phyloP scores from a whole-genome alignment of 1,140 invertebrate genomes.

The Eueides isabella region DNA sequence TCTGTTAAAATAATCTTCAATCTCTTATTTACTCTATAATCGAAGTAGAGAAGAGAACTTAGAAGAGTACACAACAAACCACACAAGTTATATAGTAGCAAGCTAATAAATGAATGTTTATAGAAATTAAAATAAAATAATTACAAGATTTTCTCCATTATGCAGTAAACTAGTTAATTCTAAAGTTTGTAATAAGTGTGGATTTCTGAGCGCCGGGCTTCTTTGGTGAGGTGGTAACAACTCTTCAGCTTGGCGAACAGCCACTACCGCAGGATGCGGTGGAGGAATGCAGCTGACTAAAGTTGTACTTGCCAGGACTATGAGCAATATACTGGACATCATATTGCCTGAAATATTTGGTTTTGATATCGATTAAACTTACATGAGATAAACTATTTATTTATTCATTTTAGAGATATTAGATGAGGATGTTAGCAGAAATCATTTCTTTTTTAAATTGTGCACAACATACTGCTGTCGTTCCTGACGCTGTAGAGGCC shows the following conservation, averaged over 20 bases:
- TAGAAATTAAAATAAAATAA: neutral
- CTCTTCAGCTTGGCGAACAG: slow-evolving; percentile 71
- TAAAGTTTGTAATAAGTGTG: slow-evolving; percentile 69
- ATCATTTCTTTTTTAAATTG: no score
- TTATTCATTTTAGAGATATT: no score
- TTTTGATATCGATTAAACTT: neutral
- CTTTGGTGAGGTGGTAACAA: slow-evolving; percentile 71
- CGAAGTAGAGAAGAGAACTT: neutral
- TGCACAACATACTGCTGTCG: no score
- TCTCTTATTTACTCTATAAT: no score
- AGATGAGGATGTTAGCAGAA: no score
- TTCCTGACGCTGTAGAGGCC: no score
- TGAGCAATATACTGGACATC: slow-evolving; percentile 40
- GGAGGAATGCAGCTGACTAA: slow-evolving; percentile 57
- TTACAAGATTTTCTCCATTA: slow-evolving; percentile 82
- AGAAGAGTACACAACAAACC: no score
- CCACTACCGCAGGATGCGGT: slow-evolving; percentile 79
- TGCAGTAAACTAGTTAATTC: slow-evolving; percentile 83
- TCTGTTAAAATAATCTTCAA: no score
- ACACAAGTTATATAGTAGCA: no score
- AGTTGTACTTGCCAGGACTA: slow-evolving; percentile 50
- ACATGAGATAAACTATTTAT: no score
- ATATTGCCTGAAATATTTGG: slow-evolving; percentile 37
- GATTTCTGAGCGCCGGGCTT: slow-evolving; percentile 66
- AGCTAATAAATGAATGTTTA: no score